Base-by-base conservation (phyloP, 2,888 invertebrate species). In the Campoletis raptor region DNA sequence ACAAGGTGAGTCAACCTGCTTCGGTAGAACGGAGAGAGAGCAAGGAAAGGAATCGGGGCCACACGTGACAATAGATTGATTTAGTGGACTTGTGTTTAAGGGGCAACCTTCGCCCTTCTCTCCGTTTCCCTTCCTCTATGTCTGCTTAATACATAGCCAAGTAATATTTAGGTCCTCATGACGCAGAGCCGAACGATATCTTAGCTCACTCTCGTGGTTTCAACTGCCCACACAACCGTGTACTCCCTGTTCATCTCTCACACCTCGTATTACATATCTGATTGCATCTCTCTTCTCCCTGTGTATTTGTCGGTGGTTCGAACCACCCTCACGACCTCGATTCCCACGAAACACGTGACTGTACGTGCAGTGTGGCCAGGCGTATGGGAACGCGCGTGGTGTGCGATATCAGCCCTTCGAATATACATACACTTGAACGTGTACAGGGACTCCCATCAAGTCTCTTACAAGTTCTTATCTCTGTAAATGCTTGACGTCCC, bases 51-150 rank as follows among this genome's bases (percentile, higher is more conserved):
- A 91, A 92, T 91, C 91, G 91, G 90, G 79, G 91, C 91, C 91
- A 91, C 91, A 91, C 88, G 89, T 89, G 92, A 92, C 92, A 92
- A 92, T 92, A 85, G 92, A 92, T 92, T 92, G 92, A 93, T 93
- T 91, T 92, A 91, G 90, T 92, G 91, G 90, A 91, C 91, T 92
- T 89, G 90, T 86, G 90, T 77, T 83, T 70, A 74, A 82, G 76
- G 79, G 73, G 86, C 70, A 15, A 21, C 64, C 67, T 67, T 36
- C 40, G 10, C 66, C 64, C 30, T 37, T 48, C 66, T 40, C 61
- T 70, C 69, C 67, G 67, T 40, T 79, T 21, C 61, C 61, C 69
- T 74, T 74, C 78, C 48, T 64, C 67, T 54, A 21, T 72, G 77
- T 72, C 78, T 40, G 8, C n/a, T 76, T 77, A 72, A 80, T 80